phyloP scores from a whole-genome alignment of 2,113 vertebrate genomes.

The Colaptes auratus region DNA sequence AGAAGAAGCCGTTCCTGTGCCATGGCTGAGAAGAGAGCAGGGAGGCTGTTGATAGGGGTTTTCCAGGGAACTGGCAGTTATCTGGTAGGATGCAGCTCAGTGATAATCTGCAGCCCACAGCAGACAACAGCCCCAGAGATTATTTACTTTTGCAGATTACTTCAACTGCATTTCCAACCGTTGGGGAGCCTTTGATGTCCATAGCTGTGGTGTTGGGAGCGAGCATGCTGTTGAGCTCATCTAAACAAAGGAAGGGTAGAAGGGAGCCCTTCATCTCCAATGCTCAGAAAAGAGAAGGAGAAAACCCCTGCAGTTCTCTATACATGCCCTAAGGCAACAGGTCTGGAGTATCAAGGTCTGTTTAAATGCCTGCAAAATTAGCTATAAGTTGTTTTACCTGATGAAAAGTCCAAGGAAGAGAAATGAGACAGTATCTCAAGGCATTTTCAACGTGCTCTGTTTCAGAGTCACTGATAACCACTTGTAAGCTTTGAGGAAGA shows the following conservation, averaged over 20 bases:
- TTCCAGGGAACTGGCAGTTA: constrained; percentile 2
- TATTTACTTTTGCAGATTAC: neutral
- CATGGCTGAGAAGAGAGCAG: neutral
- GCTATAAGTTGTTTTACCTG: neutral
- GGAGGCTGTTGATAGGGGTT: neutral
- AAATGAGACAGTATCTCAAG: neutral
- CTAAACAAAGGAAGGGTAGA: neutral
- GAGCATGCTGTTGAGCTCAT: neutral
- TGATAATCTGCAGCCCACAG: neutral
- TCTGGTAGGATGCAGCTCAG: constrained; percentile 18
- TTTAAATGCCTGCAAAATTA: neutral
- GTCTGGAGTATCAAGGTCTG: neutral
- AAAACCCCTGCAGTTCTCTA: neutral
- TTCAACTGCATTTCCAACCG: neutral
- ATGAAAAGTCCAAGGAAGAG: neutral
- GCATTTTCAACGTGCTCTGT: neutral
- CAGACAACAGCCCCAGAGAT: neutral
- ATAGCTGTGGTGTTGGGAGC: neutral
- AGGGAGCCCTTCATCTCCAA: neutral
- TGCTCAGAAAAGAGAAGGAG: neutral
- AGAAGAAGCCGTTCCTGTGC: neutral
- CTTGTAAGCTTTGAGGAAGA: neutral
- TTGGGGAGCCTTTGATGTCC: neutral
- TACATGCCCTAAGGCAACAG: neutral
- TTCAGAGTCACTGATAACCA: neutral